Evolutionary conservation across 2,113 vertebrate species (phyloP).

Genomic region (Ardeotis arabs): DNA sequence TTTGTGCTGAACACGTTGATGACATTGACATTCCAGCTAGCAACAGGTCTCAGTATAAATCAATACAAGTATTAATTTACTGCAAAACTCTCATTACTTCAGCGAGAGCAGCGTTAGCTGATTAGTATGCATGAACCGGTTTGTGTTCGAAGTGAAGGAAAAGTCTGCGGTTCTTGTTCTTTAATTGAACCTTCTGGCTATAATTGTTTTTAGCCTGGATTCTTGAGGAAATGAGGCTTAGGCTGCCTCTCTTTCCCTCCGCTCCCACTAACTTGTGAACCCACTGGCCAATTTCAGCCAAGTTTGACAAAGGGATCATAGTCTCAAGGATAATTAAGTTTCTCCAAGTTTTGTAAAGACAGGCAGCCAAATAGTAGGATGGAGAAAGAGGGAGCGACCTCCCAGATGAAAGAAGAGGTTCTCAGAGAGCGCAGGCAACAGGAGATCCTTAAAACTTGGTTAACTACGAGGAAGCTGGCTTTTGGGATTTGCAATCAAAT

Average conservation of each 20-base stretch:
- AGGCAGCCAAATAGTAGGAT: not conserved
- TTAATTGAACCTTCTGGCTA: slow-evolving; percentile 63
- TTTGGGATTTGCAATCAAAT: not conserved
- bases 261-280: not conserved
- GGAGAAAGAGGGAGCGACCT: not conserved
- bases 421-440: not conserved
- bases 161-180: slow-evolving; percentile 6
- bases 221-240: slow-evolving; percentile 37
- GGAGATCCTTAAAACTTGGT: not conserved
- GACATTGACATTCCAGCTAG: not conserved
- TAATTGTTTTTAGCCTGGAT: slow-evolving; percentile 45
- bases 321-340: not conserved
- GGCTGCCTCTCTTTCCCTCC: not conserved
- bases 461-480: not conserved
- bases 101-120: not conserved
- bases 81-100: not conserved
- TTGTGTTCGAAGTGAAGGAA: slow-evolving; percentile 22
- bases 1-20: not conserved
- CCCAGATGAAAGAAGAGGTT: not conserved
- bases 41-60: not conserved
- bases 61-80: slow-evolving; percentile 35
- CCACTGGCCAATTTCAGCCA: not conserved
- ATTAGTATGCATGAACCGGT: slow-evolving; percentile 24
- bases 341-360: not conserved
- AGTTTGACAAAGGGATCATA: not conserved